These are phyloP conservation scores for Isaurus tuberculatus DNA, from an alignment of 92 coral and sea anemone species.

Conservation along the genomic window DNA sequence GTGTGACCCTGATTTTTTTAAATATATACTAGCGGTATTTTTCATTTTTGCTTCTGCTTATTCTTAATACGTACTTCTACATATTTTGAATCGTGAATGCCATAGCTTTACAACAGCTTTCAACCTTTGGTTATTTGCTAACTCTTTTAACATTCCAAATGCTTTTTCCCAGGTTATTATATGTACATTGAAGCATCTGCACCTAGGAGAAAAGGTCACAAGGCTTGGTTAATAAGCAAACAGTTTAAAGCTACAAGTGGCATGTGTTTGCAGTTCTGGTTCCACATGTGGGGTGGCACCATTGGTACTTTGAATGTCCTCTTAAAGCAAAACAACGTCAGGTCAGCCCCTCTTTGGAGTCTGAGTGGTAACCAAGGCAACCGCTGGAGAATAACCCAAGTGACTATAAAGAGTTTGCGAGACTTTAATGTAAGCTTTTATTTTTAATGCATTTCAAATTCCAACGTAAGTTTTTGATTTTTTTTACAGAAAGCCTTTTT, in stretches of 20 bases:
- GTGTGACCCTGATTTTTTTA: too few species aligned
- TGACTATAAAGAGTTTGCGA: constrained; percentile 77
- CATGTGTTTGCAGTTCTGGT: constrained; percentile 97
- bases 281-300: constrained; percentile 90
- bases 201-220: constrained; percentile 94
- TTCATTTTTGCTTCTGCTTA: too few species aligned
- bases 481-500: background rate
- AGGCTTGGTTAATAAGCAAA: constrained; percentile 95
- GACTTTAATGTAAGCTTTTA: constrained; percentile 76
- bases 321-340: constrained; percentile 74
- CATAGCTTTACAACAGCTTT: too few species aligned
- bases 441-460: background rate
- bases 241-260: constrained; percentile 84
- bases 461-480: background rate
- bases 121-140: too few species aligned
- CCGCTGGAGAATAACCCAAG: constrained; percentile 92
- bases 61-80: too few species aligned
- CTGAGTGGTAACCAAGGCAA: constrained; percentile 91
- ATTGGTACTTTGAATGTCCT: constrained; percentile 89
- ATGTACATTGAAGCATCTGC: constrained; percentile 95
- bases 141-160: too few species aligned
- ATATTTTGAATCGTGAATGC: too few species aligned
- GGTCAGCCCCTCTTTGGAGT: constrained; percentile 90
- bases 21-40: too few species aligned
- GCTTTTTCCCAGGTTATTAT: constrained; percentile 74